These are phyloP conservation scores for Phaethon lepturus DNA, from an alignment of 2,113 vertebrate species.

Conservation along the genomic window DNA sequence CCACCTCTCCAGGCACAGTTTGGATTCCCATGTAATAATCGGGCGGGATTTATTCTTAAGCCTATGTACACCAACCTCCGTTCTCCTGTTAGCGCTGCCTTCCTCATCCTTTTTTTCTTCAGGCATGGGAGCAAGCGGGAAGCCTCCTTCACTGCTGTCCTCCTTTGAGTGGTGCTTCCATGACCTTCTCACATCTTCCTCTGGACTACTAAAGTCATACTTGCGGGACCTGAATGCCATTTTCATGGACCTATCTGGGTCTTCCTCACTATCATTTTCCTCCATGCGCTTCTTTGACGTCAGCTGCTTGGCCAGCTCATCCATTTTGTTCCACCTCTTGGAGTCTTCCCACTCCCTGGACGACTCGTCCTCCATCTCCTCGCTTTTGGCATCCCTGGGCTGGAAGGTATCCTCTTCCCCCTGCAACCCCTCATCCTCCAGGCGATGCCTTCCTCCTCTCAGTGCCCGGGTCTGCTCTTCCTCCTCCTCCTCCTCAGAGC, in stretches of 20 bases:
- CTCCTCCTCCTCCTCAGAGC: conserved; percentile 40
- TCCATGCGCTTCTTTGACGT: conserved; percentile 72
- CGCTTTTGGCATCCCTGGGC: neutral
- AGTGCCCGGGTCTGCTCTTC: conserved; percentile 9
- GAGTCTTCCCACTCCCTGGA: conserved; percentile 73
- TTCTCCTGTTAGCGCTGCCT: conserved; percentile 88
- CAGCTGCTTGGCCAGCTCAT: conserved; percentile 78
- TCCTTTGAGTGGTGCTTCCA: conserved; percentile 83
- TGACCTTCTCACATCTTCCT: conserved; percentile 48
- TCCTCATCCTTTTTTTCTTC: conserved; percentile 92
- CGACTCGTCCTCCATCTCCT: conserved; percentile 50
- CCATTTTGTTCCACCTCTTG: conserved; percentile 82
- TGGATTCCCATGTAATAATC: neutral
- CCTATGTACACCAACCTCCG: conserved; percentile 81
- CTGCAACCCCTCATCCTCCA: conserved; percentile 31
- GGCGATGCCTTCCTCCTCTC: conserved; percentile 48
- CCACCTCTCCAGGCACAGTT: neutral
- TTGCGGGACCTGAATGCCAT: conserved; percentile 62
- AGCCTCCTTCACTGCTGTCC: conserved; percentile 72
- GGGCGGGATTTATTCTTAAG: neutral
- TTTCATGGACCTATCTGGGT: conserved; percentile 76
- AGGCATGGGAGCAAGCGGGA: conserved; percentile 75
- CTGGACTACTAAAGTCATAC: conserved; percentile 50
- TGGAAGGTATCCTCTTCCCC: conserved; percentile 30
- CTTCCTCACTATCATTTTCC: conserved; percentile 56